A percentile compares a stretch with the other conserved stretches of the same genome.
Evolutionary conservation across 2,888 invertebrate species (phyloP).

Genomic region (Anthrax anthrax): DNA sequence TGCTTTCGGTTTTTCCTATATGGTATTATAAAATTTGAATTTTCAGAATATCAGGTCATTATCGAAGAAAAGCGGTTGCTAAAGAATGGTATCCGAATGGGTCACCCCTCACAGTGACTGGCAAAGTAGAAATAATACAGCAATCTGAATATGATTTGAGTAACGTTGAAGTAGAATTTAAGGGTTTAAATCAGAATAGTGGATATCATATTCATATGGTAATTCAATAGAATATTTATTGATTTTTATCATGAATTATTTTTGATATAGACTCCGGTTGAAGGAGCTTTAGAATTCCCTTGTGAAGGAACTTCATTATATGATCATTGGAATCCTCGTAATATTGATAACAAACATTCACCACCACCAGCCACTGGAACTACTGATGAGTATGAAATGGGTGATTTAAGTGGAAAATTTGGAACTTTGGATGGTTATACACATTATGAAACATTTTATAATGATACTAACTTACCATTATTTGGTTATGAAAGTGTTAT

Average conservation of each 20-base stretch:
- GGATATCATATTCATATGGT: slow-evolving; percentile 77
- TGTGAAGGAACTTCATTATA: slow-evolving; percentile 71
- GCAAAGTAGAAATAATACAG: slow-evolving; percentile 69
- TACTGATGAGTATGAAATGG: slow-evolving; percentile 73
- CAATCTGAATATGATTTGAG: slow-evolving; percentile 75
- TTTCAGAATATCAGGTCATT: slow-evolving; percentile 55
- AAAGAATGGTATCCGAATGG: slow-evolving; percentile 83
- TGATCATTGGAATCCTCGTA: slow-evolving; percentile 75
- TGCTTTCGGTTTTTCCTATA: slow-evolving; percentile 3
- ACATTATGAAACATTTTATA: slow-evolving; percentile 44
- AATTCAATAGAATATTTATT: slow-evolving; percentile 20
- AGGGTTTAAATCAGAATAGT: slow-evolving; percentile 50
- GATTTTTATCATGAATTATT: slow-evolving; percentile 4
- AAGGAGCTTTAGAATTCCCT: slow-evolving; percentile 71
- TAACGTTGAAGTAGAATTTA: slow-evolving; percentile 60
- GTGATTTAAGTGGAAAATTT: slow-evolving; percentile 75
- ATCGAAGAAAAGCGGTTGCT: slow-evolving; percentile 68
- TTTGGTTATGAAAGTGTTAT: slow-evolving; percentile 70
- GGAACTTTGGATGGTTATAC: slow-evolving; percentile 55
- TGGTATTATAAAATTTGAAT: slow-evolving; percentile 7
- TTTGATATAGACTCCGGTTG: slow-evolving; percentile 55
- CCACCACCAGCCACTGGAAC: slow-evolving; percentile 53
- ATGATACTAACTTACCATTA: slow-evolving; percentile 68
- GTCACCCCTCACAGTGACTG: slow-evolving; percentile 45
- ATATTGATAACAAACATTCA: slow-evolving; percentile 46